Conservation (phyloP, 2,888 invertebrate species). For the Dorcus hopei region DNA sequence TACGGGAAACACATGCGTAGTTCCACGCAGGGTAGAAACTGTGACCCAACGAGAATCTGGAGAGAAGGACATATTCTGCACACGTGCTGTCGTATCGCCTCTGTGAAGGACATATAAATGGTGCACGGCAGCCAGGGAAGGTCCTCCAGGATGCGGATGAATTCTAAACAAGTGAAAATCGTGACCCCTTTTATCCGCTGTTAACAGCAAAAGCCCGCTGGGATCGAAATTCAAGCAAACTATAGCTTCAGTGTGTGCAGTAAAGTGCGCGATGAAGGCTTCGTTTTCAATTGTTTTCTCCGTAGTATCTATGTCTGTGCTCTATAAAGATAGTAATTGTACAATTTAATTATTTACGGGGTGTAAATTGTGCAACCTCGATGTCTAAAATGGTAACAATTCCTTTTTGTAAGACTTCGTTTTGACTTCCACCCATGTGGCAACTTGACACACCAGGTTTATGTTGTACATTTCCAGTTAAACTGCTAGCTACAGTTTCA, state of each 20-base stretch:
- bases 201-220: slow-evolving; percentile 84
- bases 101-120: slow-evolving; percentile 93
- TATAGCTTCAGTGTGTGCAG: slow-evolving; percentile 84
- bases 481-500: slow-evolving; percentile 86
- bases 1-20: slow-evolving; percentile 96
- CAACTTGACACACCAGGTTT: slow-evolving; percentile 42
- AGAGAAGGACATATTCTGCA: slow-evolving; percentile 86
- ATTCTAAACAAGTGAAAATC: slow-evolving; percentile 95
- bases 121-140: slow-evolving; percentile 84
- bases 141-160: slow-evolving; percentile 81
- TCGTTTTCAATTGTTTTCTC: slow-evolving; percentile 56
- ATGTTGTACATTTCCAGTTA: slow-evolving; percentile 65
- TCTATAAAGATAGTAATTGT: slow-evolving; percentile 22
- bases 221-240: slow-evolving; percentile 88
- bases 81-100: slow-evolving; percentile 94
- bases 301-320: slow-evolving; percentile 20
- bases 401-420: slow-evolving; percentile 75
- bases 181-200: slow-evolving; percentile 89
- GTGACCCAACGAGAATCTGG: slow-evolving; percentile 96
- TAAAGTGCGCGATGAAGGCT: slow-evolving; percentile 81
- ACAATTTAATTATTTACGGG: not conserved
- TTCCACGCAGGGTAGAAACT: slow-evolving; percentile 90
- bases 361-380: slow-evolving; percentile 52
- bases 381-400: slow-evolving; percentile 86
- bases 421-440: slow-evolving; percentile 17